Conservation (phyloP, 2,888 invertebrate genomes). For the Caenorhabditis drosophilae region DNA sequence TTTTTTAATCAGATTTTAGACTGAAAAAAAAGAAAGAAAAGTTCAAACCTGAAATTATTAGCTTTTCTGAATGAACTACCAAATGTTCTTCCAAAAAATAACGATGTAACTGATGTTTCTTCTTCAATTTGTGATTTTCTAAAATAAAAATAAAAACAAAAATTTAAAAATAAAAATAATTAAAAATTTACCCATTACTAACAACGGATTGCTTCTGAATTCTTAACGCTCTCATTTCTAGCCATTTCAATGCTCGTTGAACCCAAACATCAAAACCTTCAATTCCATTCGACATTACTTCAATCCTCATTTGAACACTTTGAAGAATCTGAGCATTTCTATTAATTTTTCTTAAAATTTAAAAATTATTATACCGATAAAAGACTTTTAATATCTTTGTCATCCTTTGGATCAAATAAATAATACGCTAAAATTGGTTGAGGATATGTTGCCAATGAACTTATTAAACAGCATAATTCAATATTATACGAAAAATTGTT, state of each 20-base stretch:
- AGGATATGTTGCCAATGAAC: constrained; percentile 85
- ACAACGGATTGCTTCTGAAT: background rate
- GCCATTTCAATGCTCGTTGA: constrained; percentile 37
- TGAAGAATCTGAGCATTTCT: constrained; percentile 76
- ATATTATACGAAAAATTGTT: constrained; percentile 45
- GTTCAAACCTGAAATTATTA: background rate
- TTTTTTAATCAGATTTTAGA: no score
- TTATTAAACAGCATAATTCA: constrained; percentile 77
- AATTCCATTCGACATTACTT: constrained; percentile 74
- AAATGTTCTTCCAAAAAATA: constrained; percentile 9
- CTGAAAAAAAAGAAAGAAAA: background rate
- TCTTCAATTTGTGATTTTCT: constrained; percentile 9
- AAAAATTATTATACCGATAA: constrained; percentile 9
- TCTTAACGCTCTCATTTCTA: constrained; percentile 27
- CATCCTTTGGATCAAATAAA: constrained; percentile 76
- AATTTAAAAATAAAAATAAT: no score
- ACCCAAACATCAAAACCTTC: constrained; percentile 71
- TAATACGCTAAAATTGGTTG: constrained; percentile 86
- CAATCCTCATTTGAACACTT: constrained; percentile 84
- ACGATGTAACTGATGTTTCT: constrained; percentile 5
- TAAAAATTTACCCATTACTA: background rate
- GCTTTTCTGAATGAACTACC: constrained; percentile 10
- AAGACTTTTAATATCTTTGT: constrained; percentile 13
- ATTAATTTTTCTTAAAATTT: constrained; percentile 5
- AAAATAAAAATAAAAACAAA: background rate